Evolutionary conservation across 1,140 invertebrate genomes (phyloP).

Genomic region (Matsumurasca onukii): DNA sequence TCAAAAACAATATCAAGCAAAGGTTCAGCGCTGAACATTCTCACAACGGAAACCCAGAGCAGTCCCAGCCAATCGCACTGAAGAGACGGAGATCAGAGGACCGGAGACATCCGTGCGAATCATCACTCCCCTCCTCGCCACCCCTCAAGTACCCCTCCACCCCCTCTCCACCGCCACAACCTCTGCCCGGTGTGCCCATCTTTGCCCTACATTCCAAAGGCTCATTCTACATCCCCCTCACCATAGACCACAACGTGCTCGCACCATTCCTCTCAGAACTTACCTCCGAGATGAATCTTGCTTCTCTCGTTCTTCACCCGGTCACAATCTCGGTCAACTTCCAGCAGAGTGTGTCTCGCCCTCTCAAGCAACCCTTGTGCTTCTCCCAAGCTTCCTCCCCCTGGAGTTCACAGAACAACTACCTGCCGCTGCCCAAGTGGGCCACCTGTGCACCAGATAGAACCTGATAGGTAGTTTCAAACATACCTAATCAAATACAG

Average conservation of each 20-base stretch:
- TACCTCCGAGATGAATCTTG: constrained; percentile 51
- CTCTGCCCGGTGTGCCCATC: constrained; percentile 62
- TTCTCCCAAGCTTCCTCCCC: not conserved
- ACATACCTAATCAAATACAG: too few relatives aligned
- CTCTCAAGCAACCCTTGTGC: not conserved
- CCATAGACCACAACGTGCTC: constrained; percentile 76
- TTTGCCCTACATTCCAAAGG: constrained; percentile 83
- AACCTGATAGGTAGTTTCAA: not conserved
- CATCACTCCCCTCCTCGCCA: not conserved
- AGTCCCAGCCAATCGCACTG: not conserved
- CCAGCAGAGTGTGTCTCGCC: constrained; percentile 17
- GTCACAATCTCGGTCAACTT: constrained; percentile 91
- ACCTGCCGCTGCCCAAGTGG: constrained; percentile 30
- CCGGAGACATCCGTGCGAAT: not conserved
- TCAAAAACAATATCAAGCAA: constrained; percentile 93
- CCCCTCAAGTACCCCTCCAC: not conserved
- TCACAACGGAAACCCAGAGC: not conserved
- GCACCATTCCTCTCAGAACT: constrained; percentile 66
- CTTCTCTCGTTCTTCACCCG: constrained; percentile 76
- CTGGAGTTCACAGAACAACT: constrained; percentile 21
- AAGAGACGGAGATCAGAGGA: constrained; percentile 22
- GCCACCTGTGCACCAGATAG: constrained; percentile 22
- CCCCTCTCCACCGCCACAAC: not conserved
- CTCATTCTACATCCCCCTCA: constrained; percentile 88
- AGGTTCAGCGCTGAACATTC: constrained; percentile 57